These are phyloP conservation scores for Oryzias melastigma DNA, from an alignment of 2,113 vertebrate species.

Conservation along the genomic window DNA sequence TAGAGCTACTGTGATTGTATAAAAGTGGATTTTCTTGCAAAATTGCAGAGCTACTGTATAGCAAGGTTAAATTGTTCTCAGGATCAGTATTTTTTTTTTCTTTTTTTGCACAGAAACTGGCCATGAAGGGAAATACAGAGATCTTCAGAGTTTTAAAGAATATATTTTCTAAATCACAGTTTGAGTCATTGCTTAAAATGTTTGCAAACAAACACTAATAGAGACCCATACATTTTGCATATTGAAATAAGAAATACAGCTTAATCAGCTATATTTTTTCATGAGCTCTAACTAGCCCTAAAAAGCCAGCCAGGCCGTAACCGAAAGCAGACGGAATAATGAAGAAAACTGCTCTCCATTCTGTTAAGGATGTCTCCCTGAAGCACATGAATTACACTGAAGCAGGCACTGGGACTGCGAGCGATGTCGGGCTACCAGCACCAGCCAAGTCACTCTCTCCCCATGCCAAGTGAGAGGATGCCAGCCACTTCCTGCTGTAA, in stretches of 20 bases:
- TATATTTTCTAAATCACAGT: background rate
- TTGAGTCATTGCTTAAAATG: background rate
- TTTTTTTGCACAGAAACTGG: too few species aligned
- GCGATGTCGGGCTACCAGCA: slow-evolving; percentile 65
- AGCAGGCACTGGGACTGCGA: slow-evolving; percentile 65
- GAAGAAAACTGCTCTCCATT: slow-evolving; percentile 70
- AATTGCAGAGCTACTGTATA: too few species aligned
- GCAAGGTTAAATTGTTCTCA: too few species aligned
- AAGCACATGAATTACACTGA: slow-evolving; percentile 69
- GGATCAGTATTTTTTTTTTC: too few species aligned
- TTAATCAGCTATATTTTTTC: background rate
- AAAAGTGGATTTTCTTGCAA: too few species aligned
- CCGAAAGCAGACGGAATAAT: slow-evolving; percentile 75
- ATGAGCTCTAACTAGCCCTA: slow-evolving; percentile 35
- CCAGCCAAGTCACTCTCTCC: slow-evolving; percentile 66
- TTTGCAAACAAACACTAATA: background rate
- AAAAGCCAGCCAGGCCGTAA: slow-evolving; percentile 60
- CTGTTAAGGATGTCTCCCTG: slow-evolving; percentile 71
- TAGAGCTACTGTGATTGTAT: too few species aligned
- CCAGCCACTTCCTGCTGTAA: slow-evolving; percentile 73
- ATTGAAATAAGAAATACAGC: background rate
- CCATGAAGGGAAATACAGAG: too few species aligned
- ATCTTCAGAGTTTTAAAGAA: too few species aligned
- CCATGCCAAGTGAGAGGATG: slow-evolving; percentile 70
- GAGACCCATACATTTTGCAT: background rate